Evolutionary conservation across 2,888 invertebrate species (phyloP), one percentile per base, ranked within the genome.

Genomic region (Nomada goodeniana): DNA sequence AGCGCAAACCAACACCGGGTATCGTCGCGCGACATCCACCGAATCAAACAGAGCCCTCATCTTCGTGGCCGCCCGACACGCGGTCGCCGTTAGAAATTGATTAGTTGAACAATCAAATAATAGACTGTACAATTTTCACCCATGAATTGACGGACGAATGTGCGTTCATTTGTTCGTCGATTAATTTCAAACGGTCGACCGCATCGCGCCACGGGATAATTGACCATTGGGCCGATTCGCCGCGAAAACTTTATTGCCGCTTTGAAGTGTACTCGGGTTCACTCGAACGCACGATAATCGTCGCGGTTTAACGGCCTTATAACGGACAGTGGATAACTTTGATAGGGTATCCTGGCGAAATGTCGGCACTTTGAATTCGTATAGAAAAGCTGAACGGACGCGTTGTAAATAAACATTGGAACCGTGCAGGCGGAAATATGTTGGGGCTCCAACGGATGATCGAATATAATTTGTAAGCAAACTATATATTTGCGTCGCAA

Each of bases 111-210:
- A 42, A 29, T 20, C 29, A 68, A 76, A 63, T 76, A 68, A 29
- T 2, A 36, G 36, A 9, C 50, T 26, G 63, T 47, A 53, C 55
- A 29, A 77, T 77, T 77, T 73, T 60, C 72, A 23, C 15, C 26
- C 26, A 69, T 76, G 57, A 76, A 79, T 79, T 69, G 65, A 47
- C 53, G 11, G 65, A 47, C 53, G 11, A 65, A 76, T 76, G 42
- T 69, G 55, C 52, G 44, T 29, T 64, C 69, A 36, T 64, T 42
- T 60, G 68, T 55, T 63, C 76, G 36, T 26, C 52, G 29, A 11
- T 44, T 57, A 64, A 64, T 57, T 76, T 47, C 42, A 52, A 50
- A 68, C 52, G 26, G 11, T 36, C n/a, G 5, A 18, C 15, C 11
- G 36, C 1, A n/a, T 18, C 20, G 11, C 47, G 59, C 50, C n/a